A percentile compares a stretch with the other conserved stretches of the same genome.
These are phyloP conservation scores for Drosophila suboccidentalis DNA, from an alignment of 2,888 invertebrate species.

Conservation along the genomic window DNA sequence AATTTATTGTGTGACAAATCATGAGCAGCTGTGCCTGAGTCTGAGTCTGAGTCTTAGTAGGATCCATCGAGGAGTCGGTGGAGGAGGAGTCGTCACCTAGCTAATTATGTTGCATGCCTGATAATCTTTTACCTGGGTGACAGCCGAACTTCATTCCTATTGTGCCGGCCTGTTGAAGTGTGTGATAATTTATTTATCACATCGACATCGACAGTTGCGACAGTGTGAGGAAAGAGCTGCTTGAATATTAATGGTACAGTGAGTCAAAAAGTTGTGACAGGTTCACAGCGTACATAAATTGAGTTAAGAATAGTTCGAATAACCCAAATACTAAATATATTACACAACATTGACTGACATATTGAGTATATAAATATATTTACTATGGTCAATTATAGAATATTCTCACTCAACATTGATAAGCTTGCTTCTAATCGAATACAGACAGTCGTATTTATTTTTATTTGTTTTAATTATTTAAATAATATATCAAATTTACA, in stretches of 20 bases:
- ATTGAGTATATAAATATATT: constrained; percentile 3
- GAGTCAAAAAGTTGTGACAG: constrained; percentile 29
- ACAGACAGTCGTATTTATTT: not conserved
- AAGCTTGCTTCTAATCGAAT: constrained; percentile 17
- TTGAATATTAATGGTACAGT: constrained; percentile 39
- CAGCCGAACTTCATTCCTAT: constrained; percentile 30
- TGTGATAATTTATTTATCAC: constrained; percentile 55
- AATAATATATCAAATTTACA: too few relatives aligned
- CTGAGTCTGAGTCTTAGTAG: too few relatives aligned
- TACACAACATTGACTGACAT: constrained; percentile 39
- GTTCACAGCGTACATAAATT: constrained; percentile 1
- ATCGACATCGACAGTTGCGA: constrained; percentile 26
- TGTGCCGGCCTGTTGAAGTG: constrained; percentile 35
- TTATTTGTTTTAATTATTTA: not conserved
- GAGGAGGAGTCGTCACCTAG: constrained; percentile 38
- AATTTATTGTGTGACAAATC: constrained; percentile 81
- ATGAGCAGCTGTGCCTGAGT: constrained; percentile 57
- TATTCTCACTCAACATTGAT: constrained; percentile 17
- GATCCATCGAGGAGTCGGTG: constrained; percentile 23
- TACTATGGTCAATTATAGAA: not conserved
- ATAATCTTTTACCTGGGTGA: constrained; percentile 46
- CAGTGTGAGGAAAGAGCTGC: not conserved
- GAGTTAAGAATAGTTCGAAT: constrained; percentile 13
- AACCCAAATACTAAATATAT: constrained; percentile 24
- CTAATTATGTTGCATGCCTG: constrained; percentile 63